Evolutionary conservation across 2,113 vertebrate species (phyloP).

Genomic region (Oxyruncus cristatus): DNA sequence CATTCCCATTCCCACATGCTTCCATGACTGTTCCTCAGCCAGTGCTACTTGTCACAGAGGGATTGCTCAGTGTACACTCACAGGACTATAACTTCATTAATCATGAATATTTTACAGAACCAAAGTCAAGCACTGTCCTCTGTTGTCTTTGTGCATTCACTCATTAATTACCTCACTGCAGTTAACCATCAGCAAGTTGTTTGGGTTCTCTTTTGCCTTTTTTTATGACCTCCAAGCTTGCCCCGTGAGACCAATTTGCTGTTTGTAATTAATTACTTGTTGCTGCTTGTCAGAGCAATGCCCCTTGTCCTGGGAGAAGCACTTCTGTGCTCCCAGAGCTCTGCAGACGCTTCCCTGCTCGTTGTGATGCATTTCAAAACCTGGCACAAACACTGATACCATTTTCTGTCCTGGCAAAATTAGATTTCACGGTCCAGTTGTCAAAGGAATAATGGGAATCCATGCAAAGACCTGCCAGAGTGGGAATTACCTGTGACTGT

Average conservation of each 20-base stretch:
- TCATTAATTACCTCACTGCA: background rate
- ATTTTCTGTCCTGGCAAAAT: background rate
- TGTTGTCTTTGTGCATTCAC: background rate
- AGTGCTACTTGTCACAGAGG: background rate
- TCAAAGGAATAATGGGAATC: background rate
- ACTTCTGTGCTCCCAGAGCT: background rate
- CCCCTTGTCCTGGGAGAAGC: background rate
- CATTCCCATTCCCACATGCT: background rate
- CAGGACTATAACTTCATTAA: background rate
- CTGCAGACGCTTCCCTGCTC: background rate
- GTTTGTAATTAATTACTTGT: background rate
- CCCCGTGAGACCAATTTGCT: background rate
- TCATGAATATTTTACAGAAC: background rate
- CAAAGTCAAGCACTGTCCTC: background rate
- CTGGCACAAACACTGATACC: background rate
- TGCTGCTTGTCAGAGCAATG: background rate
- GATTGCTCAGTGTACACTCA: background rate
- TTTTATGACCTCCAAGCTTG: background rate
- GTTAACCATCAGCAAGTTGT: background rate
- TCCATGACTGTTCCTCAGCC: background rate
- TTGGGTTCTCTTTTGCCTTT: background rate
- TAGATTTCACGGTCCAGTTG: slow-evolving; percentile 1
- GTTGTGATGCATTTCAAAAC: background rate
- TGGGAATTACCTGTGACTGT: slow-evolving; percentile 16
- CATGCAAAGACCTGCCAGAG: background rate